phyloP scores from a whole-genome alignment of 1,140 invertebrate genomes.

The Gerris buenoi region DNA sequence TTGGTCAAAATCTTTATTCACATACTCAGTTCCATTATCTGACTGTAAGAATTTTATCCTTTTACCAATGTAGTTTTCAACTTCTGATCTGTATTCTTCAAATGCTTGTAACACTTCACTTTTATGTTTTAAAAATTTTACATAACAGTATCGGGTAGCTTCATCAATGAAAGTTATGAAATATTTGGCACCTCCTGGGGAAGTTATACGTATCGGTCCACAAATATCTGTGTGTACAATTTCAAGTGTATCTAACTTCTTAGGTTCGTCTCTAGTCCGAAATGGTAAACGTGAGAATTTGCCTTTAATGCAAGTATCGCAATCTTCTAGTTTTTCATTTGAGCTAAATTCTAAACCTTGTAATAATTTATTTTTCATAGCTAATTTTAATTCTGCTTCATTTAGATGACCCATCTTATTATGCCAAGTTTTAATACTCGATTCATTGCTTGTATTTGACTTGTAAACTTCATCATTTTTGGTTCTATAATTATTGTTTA shows the following conservation, averaged over 20 bases:
- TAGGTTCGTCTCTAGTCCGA: too few relatives aligned
- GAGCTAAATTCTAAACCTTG: too few relatives aligned
- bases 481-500: too few relatives aligned
- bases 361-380: too few relatives aligned
- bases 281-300: too few relatives aligned
- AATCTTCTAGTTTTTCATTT: too few relatives aligned
- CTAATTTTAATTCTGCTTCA: too few relatives aligned
- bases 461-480: neutral
- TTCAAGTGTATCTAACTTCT: too few relatives aligned
- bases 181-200: neutral
- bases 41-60: conserved; percentile 13
- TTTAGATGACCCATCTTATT: too few relatives aligned
- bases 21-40: conserved; percentile 28
- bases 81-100: conserved; percentile 1
- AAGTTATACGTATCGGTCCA: too few relatives aligned
- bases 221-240: too few relatives aligned
- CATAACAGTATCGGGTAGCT: neutral
- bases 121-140: conserved; percentile 10
- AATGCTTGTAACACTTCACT: conserved; percentile 1
- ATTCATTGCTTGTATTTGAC: neutral
- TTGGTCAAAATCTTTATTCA: conserved; percentile 7
- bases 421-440: neutral
- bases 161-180: neutral
- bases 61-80: conserved; percentile 1
- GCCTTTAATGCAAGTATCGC: too few relatives aligned